Evolutionary conservation across 2,888 invertebrate genomes (phyloP), one percentile per base, ranked within the genome.

Genomic region (Stramonita haemastoma): DNA sequence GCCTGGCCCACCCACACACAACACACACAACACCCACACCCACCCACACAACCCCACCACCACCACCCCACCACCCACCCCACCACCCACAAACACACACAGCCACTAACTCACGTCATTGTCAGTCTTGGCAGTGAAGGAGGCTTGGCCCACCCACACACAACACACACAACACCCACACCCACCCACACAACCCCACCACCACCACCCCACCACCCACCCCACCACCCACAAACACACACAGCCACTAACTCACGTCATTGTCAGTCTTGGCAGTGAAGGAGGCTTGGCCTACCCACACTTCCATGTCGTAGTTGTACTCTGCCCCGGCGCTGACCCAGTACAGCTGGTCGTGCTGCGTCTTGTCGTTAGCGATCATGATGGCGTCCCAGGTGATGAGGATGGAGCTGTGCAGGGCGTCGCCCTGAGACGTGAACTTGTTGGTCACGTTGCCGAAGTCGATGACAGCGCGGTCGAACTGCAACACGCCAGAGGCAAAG

Each of bases 301-400:
- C 93, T 73, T 94, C 93, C 57, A 91, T 92, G 86, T 94, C 94
- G 79, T 92, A 91, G 91, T 94, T 93, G 91, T 95, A 96, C 90
- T 95, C 95, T 0, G 95, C 95, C 0, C 96, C 11, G 94, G 95
- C 95, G 92, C 95, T 96, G 22, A 96, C 94, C 95, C 95, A 96
- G 92, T 95, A 95, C 6, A 89, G 81, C 46, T 86, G 90, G 6
- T 91, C 92, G 86, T 93, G 90, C 13, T 89, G 79, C 0, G 93
- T 92, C 0, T 86, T 57, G 22, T 87, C 70, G 73, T 91, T 92
- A 11, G 93, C 91, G 1, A 95, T 91, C 93, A 95, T 94, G 15
- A 95, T 91, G 0, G 94, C 95, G 26, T 93, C 93, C 92, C 94
- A 96, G 34, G 91, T 92, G n/a, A 95, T 93, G 15, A 89, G 17